phyloP scores from a whole-genome alignment of 2,888 invertebrate genomes.

The Eristalis tenax region DNA sequence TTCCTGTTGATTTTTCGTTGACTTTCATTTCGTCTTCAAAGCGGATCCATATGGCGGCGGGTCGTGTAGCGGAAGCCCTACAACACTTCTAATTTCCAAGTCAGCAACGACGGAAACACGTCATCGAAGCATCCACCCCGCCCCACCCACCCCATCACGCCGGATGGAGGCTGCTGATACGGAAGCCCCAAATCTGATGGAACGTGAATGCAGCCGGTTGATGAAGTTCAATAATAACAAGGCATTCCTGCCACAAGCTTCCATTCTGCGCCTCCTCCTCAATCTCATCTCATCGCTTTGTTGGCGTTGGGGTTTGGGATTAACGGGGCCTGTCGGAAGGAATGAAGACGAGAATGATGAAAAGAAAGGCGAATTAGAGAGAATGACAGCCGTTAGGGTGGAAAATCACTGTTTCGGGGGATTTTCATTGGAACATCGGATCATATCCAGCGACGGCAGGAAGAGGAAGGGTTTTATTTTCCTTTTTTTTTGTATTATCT shows the following conservation, averaged over 20 bases:
- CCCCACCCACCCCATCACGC: not conserved
- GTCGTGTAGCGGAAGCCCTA: not conserved
- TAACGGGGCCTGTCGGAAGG: not conserved
- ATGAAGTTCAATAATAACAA: conserved; percentile 39
- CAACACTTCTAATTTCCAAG: not conserved
- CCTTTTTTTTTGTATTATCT: not conserved
- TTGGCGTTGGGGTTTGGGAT: not conserved
- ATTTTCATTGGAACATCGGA: not conserved
- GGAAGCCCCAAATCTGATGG: conserved; percentile 7
- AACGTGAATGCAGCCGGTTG: conserved; percentile 20
- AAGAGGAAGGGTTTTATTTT: conserved; percentile 5
- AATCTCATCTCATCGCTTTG: not conserved
- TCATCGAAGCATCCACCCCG: not conserved
- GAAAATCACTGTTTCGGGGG: conserved; percentile 23
- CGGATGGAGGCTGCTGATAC: not conserved
- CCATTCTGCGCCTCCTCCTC: no score
- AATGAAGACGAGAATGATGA: not conserved
- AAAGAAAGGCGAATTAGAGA: conserved; percentile 15
- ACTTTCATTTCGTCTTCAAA: not conserved
- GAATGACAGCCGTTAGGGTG: conserved; percentile 2
- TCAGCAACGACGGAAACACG: not conserved
- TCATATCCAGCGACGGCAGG: not conserved
- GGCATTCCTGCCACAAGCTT: not conserved
- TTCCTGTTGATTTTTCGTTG: conserved; percentile 10
- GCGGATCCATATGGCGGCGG: conserved; percentile 12